Evolutionary conservation across 2,888 invertebrate species (phyloP).

Genomic region (Latrodectus hesperus): DNA sequence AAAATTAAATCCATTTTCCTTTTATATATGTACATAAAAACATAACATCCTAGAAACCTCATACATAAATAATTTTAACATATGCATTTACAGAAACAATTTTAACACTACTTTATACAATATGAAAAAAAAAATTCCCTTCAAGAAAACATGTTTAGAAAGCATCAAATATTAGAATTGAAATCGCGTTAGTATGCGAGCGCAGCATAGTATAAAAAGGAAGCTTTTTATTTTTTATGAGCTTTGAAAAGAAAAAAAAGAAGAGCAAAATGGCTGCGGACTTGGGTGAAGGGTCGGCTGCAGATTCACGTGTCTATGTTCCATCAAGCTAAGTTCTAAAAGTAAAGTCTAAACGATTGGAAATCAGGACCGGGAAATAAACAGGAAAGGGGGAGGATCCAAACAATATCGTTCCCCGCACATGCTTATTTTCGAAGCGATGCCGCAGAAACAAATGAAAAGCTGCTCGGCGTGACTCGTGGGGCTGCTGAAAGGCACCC

Average conservation of each 20-base stretch:
- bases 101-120: neutral
- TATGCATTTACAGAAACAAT: neutral
- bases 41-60: neutral
- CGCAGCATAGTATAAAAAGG: no score
- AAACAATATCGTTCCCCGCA: constrained; percentile 25
- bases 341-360: constrained; percentile 49
- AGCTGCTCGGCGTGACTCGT: constrained; percentile 50
- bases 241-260: neutral
- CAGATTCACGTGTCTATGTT: constrained; percentile 39
- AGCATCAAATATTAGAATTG: neutral
- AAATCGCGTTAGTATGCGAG: neutral
- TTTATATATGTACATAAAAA: neutral
- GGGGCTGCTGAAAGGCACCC: constrained; percentile 30
- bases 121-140: neutral
- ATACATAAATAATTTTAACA: neutral
- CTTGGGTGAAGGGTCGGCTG: neutral
- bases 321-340: constrained; percentile 64
- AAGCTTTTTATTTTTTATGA: neutral
- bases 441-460: no score
- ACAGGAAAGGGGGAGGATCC: constrained; percentile 42
- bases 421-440: no score
- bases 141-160: neutral
- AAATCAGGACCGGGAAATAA: constrained; percentile 24
- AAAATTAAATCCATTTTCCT: no score
- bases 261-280: neutral